A percentile compares a stretch with the other conserved stretches of the same genome.
These are phyloP conservation scores for Phthorimaea operculella DNA, from an alignment of 1,140 invertebrate genomes.

Conservation along the genomic window DNA sequence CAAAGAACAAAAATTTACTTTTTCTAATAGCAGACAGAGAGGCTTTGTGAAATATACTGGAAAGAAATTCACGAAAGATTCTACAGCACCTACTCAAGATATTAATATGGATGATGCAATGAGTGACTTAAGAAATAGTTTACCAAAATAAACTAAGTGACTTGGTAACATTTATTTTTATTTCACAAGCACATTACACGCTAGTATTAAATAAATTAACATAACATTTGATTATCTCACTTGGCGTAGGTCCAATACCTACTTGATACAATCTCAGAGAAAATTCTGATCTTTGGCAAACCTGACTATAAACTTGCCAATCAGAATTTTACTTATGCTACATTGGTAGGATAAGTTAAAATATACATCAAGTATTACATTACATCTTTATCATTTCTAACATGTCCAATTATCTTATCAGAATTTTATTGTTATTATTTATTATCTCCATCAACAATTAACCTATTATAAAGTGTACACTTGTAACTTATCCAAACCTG, in stretches of 20 bases:
- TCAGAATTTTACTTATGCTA: too few relatives aligned
- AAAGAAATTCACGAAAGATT: constrained; percentile 42
- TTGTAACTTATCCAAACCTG: too few relatives aligned
- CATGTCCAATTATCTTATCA: too few relatives aligned
- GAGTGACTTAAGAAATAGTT: constrained; percentile 46
- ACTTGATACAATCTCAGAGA: too few relatives aligned
- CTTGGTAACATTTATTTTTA: neutral
- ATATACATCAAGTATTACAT: too few relatives aligned
- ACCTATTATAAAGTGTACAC: too few relatives aligned
- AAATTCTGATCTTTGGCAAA: too few relatives aligned
- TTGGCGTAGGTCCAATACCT: neutral
- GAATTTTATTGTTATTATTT: too few relatives aligned
- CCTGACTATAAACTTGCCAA: too few relatives aligned
- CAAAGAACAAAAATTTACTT: constrained; percentile 23
- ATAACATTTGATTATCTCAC: neutral
- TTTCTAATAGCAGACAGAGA: constrained; percentile 47
- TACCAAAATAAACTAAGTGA: constrained; percentile 31
- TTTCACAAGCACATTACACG: constrained; percentile 7
- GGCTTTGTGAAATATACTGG: constrained; percentile 39
- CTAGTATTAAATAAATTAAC: constrained; percentile 9
- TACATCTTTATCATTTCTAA: too few relatives aligned
- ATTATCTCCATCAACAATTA: too few relatives aligned
- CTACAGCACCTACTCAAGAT: constrained; percentile 10
- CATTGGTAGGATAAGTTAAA: too few relatives aligned
- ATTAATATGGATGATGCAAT: constrained; percentile 47